phyloP scores from a whole-genome alignment of 2,797 vertebrate genomes.

The Anguilla megastoma region DNA sequence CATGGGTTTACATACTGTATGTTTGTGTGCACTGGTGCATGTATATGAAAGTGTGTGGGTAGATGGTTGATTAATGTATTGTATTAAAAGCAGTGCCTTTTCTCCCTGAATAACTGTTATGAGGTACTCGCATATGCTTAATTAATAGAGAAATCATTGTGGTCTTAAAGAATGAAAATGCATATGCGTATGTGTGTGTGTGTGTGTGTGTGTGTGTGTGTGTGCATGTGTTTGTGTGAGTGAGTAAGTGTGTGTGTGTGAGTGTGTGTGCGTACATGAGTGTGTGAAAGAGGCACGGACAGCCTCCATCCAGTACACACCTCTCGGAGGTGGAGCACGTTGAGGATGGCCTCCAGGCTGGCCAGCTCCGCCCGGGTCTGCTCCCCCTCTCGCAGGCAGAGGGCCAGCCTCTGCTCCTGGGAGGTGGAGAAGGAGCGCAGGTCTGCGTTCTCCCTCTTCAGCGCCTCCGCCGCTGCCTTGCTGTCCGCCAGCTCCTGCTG shows the following conservation, averaged over 20 bases:
- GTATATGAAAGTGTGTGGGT: background rate
- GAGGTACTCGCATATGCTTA: background rate
- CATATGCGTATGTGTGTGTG: background rate
- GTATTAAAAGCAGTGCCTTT: no score
- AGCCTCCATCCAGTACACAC: constrained; percentile 41
- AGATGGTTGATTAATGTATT: background rate
- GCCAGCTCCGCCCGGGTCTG: constrained; percentile 71
- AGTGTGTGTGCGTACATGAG: no score
- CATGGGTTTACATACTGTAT: background rate
- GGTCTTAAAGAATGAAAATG: background rate
- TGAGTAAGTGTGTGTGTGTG: background rate
- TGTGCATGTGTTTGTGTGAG: background rate
- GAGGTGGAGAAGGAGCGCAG: constrained; percentile 63
- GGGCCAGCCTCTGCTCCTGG: constrained; percentile 68
- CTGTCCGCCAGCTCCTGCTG: constrained; percentile 74
- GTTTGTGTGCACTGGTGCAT: background rate
- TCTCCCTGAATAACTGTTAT: no score
- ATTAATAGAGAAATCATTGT: background rate
- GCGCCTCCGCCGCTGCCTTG: constrained; percentile 52
- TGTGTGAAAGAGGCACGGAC: background rate
- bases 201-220: background rate
- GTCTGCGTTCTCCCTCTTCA: constrained; percentile 75
- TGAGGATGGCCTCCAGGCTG: constrained; percentile 73
- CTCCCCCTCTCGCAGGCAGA: constrained; percentile 73
- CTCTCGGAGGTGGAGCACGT: constrained; percentile 70